These are phyloP conservation scores for Diacarnus erythraeanus DNA, from an alignment of 37 sponge, comb jelly and placozoan genomes.

Conservation along the genomic window DNA sequence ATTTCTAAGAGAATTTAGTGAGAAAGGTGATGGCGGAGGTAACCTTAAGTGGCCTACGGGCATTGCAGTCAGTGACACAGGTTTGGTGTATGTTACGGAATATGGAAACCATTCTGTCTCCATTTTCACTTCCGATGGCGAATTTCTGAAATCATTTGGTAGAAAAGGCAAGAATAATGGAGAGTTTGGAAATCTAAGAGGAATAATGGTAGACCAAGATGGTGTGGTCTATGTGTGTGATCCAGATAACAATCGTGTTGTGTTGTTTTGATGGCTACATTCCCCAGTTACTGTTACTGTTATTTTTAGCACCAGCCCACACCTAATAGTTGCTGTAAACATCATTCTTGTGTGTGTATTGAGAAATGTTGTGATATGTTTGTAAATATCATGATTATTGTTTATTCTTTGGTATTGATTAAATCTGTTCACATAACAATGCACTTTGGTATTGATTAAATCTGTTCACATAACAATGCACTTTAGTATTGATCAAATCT, in stretches of 20 bases:
- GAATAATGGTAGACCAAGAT: constrained; percentile 37
- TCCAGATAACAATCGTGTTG: neutral
- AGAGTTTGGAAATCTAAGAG: constrained; percentile 38
- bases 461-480: no score
- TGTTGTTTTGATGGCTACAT: neutral
- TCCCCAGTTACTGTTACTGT: neutral
- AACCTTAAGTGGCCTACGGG: constrained; percentile 14
- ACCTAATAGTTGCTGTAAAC: no score
- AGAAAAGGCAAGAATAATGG: constrained; percentile 18
- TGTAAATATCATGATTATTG: no score
- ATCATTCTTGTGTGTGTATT: no score
- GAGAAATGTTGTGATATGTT: no score
- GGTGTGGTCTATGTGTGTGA: constrained; percentile 54
- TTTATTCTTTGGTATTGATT: no score
- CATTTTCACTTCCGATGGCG: constrained; percentile 32
- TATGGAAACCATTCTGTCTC: constrained; percentile 18
- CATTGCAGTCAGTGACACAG: neutral
- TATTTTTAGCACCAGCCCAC: no score
- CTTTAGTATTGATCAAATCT: no score
- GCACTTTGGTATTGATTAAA: no score
- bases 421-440: no score
- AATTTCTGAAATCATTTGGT: constrained; percentile 44
- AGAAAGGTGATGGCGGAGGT: constrained; percentile 19
- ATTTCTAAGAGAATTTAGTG: constrained; percentile 33
- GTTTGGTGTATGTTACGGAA: constrained; percentile 32